A percentile compares a stretch with the other conserved stretches of the same genome.
Conservation (phyloP, 2,797 vertebrate species). For the Mareca strepera region DNA sequence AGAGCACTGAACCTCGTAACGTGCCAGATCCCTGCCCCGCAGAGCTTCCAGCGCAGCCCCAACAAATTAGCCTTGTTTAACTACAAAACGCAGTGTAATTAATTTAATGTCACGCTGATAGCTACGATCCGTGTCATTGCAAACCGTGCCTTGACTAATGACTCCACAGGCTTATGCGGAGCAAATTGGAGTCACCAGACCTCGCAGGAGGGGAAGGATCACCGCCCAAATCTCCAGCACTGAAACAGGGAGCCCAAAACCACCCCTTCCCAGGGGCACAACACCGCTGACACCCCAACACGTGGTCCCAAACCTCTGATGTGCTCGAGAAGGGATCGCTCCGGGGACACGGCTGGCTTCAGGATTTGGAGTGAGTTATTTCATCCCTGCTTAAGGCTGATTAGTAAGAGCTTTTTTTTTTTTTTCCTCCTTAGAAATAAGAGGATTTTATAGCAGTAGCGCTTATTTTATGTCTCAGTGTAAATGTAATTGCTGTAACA, state of each 20-base stretch:
- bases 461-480: background rate
- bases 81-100: background rate
- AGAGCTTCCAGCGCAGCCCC: background rate
- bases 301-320: accelerated
- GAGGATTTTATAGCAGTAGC: background rate
- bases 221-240: background rate
- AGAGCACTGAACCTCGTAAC: background rate
- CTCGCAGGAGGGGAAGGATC: background rate
- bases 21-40: background rate
- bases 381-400: background rate
- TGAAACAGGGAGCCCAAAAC: background rate
- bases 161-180: background rate
- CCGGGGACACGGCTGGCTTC: accelerated
- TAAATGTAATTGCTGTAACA: background rate
- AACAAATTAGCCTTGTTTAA: background rate
- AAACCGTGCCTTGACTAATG: background rate
- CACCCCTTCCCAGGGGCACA: background rate
- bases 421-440: background rate
- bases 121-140: background rate
- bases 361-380: background rate
- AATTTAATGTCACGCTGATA: background rate
- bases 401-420: background rate
- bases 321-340: background rate
- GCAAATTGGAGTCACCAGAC: background rate
- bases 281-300: background rate